These are phyloP conservation scores for Netelia inedita DNA, from an alignment of 2,888 invertebrate species.

Conservation along the genomic window DNA sequence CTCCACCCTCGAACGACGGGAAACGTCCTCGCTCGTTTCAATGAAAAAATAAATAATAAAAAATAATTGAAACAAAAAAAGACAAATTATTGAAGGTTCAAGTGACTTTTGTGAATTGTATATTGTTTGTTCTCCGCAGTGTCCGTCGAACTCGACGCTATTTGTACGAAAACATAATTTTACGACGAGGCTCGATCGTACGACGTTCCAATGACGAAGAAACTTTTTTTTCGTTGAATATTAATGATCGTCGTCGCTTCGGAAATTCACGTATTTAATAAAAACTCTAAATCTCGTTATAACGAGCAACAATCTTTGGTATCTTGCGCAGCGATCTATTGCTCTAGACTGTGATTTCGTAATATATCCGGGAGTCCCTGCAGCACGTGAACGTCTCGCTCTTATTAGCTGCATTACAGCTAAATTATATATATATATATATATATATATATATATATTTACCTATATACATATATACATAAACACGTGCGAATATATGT, in stretches of 20 bases:
- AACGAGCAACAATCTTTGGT: neutral
- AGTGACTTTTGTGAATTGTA: neutral
- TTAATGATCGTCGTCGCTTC: constrained; percentile 1
- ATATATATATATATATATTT: too few relatives aligned
- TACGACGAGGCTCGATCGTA: neutral
- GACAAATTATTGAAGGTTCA: constrained; percentile 7
- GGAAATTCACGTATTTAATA: constrained; percentile 1
- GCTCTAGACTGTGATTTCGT: neutral
- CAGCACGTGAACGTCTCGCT: too few relatives aligned
- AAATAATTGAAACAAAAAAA: constrained; percentile 15
- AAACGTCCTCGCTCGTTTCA: constrained; percentile 1
- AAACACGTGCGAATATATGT: too few relatives aligned
- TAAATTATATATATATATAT: too few relatives aligned
- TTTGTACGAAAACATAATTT: neutral
- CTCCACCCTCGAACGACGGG: constrained; percentile 7
- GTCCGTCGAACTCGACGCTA: neutral
- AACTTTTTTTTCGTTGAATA: constrained; percentile 20
- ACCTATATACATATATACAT: too few relatives aligned
- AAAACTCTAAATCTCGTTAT: neutral
- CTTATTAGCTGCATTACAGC: too few relatives aligned
- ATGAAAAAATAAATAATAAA: too few relatives aligned
- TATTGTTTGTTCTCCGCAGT: neutral
- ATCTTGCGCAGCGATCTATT: neutral
- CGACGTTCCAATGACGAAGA: neutral
- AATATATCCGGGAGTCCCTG: too few relatives aligned